Base-by-base conservation (phyloP, 2,113 vertebrate genomes). In the Carassius auratus region DNA sequence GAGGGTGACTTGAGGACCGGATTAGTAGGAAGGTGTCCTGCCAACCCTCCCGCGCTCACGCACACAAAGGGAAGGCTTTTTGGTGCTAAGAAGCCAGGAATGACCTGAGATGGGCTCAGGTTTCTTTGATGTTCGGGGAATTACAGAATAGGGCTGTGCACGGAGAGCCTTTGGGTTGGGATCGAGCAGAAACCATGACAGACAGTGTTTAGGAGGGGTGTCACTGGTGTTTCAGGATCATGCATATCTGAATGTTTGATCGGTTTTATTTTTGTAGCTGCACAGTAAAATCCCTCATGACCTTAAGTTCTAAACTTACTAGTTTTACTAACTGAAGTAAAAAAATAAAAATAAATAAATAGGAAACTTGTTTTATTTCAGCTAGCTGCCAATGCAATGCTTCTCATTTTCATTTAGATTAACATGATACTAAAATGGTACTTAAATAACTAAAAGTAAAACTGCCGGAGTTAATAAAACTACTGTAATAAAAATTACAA, bases 21-120 rank as follows among this genome's bases (percentile, higher is more conserved):
- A 81, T 85, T 88, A 88, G 52, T 50, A 73, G 84, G 50, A 50
- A 30, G 87, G 68, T 86, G 81, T 87, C 86, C 90, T 76, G 85
- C 81, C 19, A 77, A 84, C 76, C 64, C 71, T 57, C 76, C 38
- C n/a, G 4, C 15, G 33, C 33, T 68, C 61, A 69, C 80, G 69
- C 69, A 73, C 76, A 42, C 42, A 52, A 52, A 69, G 33, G 26
- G 36, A 71, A 55, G 64, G 23, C 6, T 82, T 82, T 77, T 30
- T 69, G 4, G 45, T 50, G 23, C 33, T 64, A 66, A 64, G 64
- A 69, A 55, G 17, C 33, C 21, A 74, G 45, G 69, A 55, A 75
- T 81, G 55, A 74, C 38, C 52, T 80, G 77, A n/a, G 52, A 50
- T 75, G 38, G 50, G 76, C 74, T n/a, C 74, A 52, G 26, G 14